Conservation (phyloP, 2,888 invertebrate genomes). For the Meta bourneti region DNA sequence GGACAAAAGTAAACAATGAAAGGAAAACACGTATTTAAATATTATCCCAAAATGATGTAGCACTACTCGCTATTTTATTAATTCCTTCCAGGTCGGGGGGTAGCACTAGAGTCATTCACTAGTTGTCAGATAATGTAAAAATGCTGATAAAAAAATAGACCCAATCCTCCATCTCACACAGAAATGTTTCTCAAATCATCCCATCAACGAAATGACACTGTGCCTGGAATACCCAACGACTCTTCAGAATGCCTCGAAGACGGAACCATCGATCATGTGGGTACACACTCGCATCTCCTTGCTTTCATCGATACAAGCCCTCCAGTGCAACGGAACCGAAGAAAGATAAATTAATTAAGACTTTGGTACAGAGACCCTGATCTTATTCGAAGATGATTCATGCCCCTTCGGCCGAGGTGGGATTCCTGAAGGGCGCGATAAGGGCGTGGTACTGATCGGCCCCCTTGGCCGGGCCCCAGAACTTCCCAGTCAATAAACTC, state of each 20-base stretch:
- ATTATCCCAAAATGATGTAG: no score
- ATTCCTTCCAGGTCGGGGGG: no score
- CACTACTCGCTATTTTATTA: no score
- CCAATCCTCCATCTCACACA: no score
- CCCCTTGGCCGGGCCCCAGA: constrained; percentile 71
- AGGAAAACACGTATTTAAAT: no score
- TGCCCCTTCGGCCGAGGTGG: constrained; percentile 18
- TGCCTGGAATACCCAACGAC: not conserved
- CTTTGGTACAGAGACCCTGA: constrained; percentile 14
- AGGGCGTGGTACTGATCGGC: constrained; percentile 69
- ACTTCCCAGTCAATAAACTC: constrained; percentile 75
- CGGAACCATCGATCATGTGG: constrained; percentile 33
- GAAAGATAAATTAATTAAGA: constrained; percentile 75
- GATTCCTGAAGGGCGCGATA: constrained; percentile 64
- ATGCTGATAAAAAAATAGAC: no score
- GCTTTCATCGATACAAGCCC: constrained; percentile 38
- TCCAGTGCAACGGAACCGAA: constrained; percentile 19
- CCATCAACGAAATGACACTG: not conserved
- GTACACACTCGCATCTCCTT: constrained; percentile 2
- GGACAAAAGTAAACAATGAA: no score
- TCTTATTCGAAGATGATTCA: constrained; percentile 59
- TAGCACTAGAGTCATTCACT: no score
- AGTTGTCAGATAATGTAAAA: no score
- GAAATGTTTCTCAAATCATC: no score
- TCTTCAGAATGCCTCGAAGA: not conserved